Base-by-base conservation (phyloP, 2,797 vertebrate species). In the Nyctibius grandis region DNA sequence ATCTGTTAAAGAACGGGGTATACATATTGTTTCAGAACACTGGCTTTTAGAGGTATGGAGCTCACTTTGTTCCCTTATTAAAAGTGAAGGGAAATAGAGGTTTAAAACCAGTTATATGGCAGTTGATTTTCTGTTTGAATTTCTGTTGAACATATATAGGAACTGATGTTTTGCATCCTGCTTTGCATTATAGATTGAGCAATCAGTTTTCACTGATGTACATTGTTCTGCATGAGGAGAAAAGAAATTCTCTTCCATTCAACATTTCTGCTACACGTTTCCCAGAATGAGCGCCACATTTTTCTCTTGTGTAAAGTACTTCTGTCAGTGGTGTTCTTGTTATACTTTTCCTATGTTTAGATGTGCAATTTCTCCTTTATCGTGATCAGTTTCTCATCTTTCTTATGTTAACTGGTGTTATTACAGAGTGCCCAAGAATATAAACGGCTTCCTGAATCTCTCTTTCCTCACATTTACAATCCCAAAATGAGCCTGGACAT, bases 401-500 rank as follows among this genome's bases (percentile, higher is more conserved):
- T 77, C 22, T 80, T 17, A 6, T 4, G 5, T 67, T 88, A 77
- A 79, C 38, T 81, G 31, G 45, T 95, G 53, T 77, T 75, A 36
- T 96, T 98, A 36, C 95, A 99, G 99, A 99, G 99, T 97, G 99
- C 99, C 25, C 98, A 98, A 67, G 99, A 99, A 88, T 98, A 98
- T 96, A 99, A 96, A 76, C 97, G 86, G 25, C 98, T 99, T 90
- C 95, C 99, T 0, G 99, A 99, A 97, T 99, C 99, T 89, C 98
- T 99, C 20, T 99, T 99, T 93, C 99, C 99, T 70, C 99, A 99
- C 97, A 99, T 99, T 77, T 99, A 99, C 65, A 99, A 99, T 97
- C 99, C 99, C 85, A 99, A 99, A 98, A 99, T 99, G 99, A 99
- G 99, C 95, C 97, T 99, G 85, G 99, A 98, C 89, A 99, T 99